Percentiles rank a stretch among this genome's conserved stretches.
These are phyloP conservation scores for Pogonomyrmex californicus DNA, from an alignment of 1,140 invertebrate genomes.

Conservation along the genomic window DNA sequence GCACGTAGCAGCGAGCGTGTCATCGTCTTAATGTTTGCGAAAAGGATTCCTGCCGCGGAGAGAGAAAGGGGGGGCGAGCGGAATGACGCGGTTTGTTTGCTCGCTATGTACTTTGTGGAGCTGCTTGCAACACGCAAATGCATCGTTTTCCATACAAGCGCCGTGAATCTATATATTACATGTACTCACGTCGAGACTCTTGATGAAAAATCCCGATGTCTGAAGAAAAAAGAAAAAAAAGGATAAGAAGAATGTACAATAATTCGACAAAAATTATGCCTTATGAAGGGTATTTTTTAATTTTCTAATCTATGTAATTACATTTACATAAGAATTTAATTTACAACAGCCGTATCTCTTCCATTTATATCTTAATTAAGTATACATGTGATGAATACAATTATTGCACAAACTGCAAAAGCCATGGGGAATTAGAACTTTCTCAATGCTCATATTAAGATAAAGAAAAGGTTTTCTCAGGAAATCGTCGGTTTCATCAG, in stretches of 20 bases:
- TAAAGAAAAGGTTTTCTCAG: conserved; percentile 15
- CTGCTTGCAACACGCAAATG: conserved; percentile 37
- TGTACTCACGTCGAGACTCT: neutral
- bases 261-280: neutral
- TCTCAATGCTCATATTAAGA: neutral
- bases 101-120: conserved; percentile 46
- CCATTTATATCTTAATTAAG: neutral
- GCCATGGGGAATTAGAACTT: neutral
- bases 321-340: neutral
- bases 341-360: neutral
- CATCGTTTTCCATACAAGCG: conserved; percentile 21
- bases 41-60: conserved; percentile 49
- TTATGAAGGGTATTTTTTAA: neutral
- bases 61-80: neutral
- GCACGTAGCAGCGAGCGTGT: conserved; percentile 55
- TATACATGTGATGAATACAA: neutral
- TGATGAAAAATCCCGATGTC: neutral
- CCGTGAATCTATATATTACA: conserved; percentile 11
- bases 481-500: conserved; percentile 34
- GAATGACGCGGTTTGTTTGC: conserved; percentile 56
- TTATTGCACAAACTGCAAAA: neutral
- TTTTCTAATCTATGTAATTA: conserved; percentile 4
- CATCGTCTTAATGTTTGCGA: conserved; percentile 65
- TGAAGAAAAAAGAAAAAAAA: neutral
- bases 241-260: neutral